Evolutionary conservation across 2,797 vertebrate species (phyloP).

Genomic region (Fratercula arctica): DNA sequence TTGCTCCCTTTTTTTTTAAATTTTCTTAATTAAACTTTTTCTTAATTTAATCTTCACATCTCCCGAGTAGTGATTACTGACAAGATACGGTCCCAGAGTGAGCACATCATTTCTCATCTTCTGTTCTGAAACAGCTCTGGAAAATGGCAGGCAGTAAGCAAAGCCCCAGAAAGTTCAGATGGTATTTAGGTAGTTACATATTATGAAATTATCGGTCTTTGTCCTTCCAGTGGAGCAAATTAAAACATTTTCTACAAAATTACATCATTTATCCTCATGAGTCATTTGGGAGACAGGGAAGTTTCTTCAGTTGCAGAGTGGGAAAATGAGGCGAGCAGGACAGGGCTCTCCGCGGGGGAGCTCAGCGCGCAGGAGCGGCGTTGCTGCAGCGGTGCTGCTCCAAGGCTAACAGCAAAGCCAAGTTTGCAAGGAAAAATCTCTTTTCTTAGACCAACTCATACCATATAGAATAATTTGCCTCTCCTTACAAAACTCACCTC

Average conservation of each 20-base stretch:
- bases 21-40: not conserved
- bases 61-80: not conserved
- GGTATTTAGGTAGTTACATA: not conserved
- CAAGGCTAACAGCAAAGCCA: not conserved
- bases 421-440: not conserved
- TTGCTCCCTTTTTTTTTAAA: not conserved
- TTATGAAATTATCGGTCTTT: not conserved
- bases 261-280: slow-evolving; percentile 15
- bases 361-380: not conserved
- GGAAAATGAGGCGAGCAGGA: not conserved
- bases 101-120: not conserved
- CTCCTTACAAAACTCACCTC: not conserved
- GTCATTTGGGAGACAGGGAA: not conserved
- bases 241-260: slow-evolving; percentile 30
- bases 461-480: not conserved
- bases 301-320: not conserved
- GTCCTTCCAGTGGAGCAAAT: slow-evolving; percentile 25
- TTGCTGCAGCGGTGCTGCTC: not conserved
- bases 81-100: not conserved
- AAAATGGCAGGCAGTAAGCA: not conserved
- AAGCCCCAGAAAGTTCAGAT: not conserved
- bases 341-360: not conserved
- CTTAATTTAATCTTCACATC: not conserved
- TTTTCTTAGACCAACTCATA: not conserved
- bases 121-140: slow-evolving; percentile 2